Evolutionary conservation across 2,797 vertebrate species (phyloP), one percentile per base, ranked within the genome.

Genomic region (Helarctos malayanus): DNA sequence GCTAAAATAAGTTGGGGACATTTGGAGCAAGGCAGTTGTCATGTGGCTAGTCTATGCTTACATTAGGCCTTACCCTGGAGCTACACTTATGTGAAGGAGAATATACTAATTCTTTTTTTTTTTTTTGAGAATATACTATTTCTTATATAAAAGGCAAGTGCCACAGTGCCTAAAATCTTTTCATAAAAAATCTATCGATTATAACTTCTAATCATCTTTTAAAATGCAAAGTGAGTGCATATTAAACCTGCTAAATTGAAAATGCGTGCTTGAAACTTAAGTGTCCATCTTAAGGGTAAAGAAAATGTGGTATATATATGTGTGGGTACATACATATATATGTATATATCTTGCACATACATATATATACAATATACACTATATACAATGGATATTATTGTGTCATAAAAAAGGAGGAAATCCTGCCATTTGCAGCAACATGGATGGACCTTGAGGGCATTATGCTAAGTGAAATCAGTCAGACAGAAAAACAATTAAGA

Each of bases 141-240:
- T 95, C 75, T 27, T 38, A 59, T 27, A 80, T 29, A 38, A 69
- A 54, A 89, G 19, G 16, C 25, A 82, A 56, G 25, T 19, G 45
- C 35, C 41, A 89, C n/a, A 83, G 32, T 82, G 18, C 27, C 54
- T 54, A 81, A 71, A 88, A 94, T 85, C 4, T 68, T 19, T 88
- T 56, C 54, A 83, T 56, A 49, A 94, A 91, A 93, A 27, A 57
- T 47, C 41, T 69, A 65, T 57, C 12, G 38, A 80, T 93, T 69
- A 78, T 78, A 71, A 35, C 76, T 89, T 96, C 69, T 47, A 76
- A 83, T 86, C 19, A 52, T 27, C 47, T 90, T 92, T 89, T 95
- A 52, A 92, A 86, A 82, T 59, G 65, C 41, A 81, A 69, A 25
- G 12, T 23, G 19, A 65, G 10, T 78, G 61, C 68, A 21, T 41